phyloP scores from a whole-genome alignment of 2,113 vertebrate genomes.

The Acanthisitta chloris region DNA sequence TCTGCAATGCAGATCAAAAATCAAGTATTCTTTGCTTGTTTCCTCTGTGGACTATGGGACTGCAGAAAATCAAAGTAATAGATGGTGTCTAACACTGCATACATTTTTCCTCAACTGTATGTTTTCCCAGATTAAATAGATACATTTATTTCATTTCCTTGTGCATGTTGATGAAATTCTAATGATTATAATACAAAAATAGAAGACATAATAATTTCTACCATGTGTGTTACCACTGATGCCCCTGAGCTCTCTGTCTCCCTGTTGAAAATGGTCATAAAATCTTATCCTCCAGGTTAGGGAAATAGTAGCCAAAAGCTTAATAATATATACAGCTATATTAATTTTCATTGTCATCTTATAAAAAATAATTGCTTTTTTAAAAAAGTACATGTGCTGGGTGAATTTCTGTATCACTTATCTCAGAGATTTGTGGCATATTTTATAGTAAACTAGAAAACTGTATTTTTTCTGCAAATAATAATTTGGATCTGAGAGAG shows the following conservation, averaged over 20 bases:
- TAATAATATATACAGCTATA: not conserved
- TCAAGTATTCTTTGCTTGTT: not conserved
- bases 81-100: not conserved
- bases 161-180: not conserved
- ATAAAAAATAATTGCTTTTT: not conserved
- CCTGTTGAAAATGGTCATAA: not conserved
- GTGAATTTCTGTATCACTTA: not conserved
- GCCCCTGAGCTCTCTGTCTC: not conserved
- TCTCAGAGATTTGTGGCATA: not conserved
- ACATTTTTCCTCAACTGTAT: not conserved
- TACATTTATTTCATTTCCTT: not conserved
- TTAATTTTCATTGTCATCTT: not conserved
- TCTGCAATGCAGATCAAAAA: conserved; percentile 38
- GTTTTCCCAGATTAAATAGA: not conserved
- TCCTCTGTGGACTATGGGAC: not conserved
- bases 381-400: not conserved
- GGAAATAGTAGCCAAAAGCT: not conserved
- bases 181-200: not conserved
- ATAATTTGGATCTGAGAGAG: not conserved
- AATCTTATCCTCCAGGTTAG: not conserved
- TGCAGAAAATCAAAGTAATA: not conserved
- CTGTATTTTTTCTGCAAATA: not conserved
- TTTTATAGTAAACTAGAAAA: not conserved
- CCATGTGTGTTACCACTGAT: not conserved
- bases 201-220: not conserved